Percentiles rank a stretch among this genome's conserved stretches.
phyloP scores from a whole-genome alignment of 2,888 invertebrate genomes.

The Pyralis farinalis region DNA sequence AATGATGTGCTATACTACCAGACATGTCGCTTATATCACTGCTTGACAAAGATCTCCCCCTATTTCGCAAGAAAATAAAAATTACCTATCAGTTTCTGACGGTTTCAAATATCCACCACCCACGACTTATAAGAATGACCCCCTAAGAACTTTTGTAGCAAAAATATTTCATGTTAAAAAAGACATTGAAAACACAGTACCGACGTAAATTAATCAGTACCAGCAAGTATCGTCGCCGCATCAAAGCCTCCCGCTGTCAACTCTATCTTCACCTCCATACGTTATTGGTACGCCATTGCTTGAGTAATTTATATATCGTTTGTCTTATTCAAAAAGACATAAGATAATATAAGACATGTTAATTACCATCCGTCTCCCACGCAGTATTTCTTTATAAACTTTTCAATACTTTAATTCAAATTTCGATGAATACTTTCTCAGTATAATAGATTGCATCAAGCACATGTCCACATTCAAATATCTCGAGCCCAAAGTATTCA shows the following conservation, averaged over 20 bases:
- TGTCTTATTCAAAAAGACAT: slow-evolving; percentile 16
- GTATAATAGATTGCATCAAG: slow-evolving; percentile 31
- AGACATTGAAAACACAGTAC: slow-evolving; percentile 2
- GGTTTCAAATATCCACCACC: no score
- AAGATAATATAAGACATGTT: slow-evolving; percentile 18
- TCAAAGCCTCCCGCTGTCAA: slow-evolving; percentile 7
- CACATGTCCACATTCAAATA: slow-evolving; percentile 27
- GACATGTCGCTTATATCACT: no score
- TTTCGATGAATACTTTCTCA: slow-evolving; percentile 26
- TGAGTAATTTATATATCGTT: slow-evolving; percentile 15
- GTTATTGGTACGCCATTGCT: slow-evolving; percentile 14
- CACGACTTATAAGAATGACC: no score
- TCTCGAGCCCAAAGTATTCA: slow-evolving; percentile 36
- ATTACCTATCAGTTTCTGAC: no score
- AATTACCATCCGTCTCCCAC: slow-evolving; percentile 14
- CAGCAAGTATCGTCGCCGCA: slow-evolving; percentile 14
- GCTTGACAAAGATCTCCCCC: no score
- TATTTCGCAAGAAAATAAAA: no score
- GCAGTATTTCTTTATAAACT: slow-evolving; percentile 9
- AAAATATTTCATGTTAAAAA: neutral
- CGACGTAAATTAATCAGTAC: slow-evolving; percentile 11
- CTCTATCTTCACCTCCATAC: slow-evolving; percentile 6
- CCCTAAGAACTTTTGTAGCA: no score
- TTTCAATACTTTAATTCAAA: slow-evolving; percentile 7
- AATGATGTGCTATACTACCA: no score